phyloP scores from a whole-genome alignment of 1,140 invertebrate genomes.

The Orius insidiosus region DNA sequence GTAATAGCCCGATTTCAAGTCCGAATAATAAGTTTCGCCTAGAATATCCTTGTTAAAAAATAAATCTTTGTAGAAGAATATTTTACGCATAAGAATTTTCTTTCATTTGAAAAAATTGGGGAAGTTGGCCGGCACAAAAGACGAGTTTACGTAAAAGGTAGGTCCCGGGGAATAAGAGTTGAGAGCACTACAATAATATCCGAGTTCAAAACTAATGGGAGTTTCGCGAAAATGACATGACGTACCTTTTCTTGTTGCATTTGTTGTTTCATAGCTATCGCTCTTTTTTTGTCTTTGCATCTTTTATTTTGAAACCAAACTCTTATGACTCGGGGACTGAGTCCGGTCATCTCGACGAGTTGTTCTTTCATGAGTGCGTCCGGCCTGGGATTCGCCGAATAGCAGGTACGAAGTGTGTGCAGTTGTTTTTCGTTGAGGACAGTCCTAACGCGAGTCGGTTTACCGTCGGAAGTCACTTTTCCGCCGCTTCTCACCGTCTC shows the following conservation, averaged over 20 bases:
- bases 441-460: conserved; percentile 90
- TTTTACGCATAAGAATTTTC: no score
- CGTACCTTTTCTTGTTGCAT: conserved; percentile 91
- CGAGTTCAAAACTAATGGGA: no score
- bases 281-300: conserved; percentile 98
- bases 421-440: conserved; percentile 98
- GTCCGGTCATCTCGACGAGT: conserved; percentile 93
- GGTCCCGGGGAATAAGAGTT: no score
- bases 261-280: conserved; percentile 90
- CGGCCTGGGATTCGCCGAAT: conserved; percentile 90
- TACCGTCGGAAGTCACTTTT: conserved; percentile 48
- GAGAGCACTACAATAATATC: no score
- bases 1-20: no score
- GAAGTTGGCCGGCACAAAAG: no score
- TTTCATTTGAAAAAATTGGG: no score
- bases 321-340: conserved; percentile 87
- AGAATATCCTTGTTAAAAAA: no score
- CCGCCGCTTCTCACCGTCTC: conserved; percentile 34
- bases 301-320: conserved; percentile 99
- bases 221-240: not conserved
- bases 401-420: conserved; percentile 86
- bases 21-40: no score
- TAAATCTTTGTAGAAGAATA: no score
- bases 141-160: no score
- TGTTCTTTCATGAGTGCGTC: conserved; percentile 99